Percentiles rank a stretch among this genome's conserved stretches.
These are phyloP conservation scores for Colletes latitarsis DNA, from an alignment of 1,140 invertebrate genomes.

Conservation along the genomic window DNA sequence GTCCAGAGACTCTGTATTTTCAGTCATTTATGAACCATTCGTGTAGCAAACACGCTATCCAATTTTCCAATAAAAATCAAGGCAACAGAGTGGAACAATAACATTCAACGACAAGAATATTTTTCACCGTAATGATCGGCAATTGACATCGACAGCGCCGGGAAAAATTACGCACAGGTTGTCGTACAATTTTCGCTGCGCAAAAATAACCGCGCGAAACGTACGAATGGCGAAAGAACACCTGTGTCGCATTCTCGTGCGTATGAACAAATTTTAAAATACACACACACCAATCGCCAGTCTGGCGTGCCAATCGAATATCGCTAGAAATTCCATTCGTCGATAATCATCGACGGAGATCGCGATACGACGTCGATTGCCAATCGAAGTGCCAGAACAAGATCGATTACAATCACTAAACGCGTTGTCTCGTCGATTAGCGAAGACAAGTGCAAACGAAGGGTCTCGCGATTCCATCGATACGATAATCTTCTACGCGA, in stretches of 20 bases:
- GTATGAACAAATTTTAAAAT: not conserved
- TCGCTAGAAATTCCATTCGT: conserved; percentile 9
- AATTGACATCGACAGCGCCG: not conserved
- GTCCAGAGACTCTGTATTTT: too few species aligned
- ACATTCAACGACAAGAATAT: not conserved
- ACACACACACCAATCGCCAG: not conserved
- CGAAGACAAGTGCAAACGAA: not conserved
- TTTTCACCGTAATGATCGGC: not conserved
- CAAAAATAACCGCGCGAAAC: conserved; percentile 1
- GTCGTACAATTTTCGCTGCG: not conserved
- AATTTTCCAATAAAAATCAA: too few species aligned
- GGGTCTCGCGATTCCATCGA: too few species aligned
- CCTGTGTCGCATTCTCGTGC: not conserved
- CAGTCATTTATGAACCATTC: too few species aligned
- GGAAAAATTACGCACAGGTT: not conserved
- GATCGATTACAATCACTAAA: not conserved
- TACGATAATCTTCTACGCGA: not conserved
- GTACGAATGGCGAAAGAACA: not conserved
- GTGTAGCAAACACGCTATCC: too few species aligned
- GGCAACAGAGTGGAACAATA: too few species aligned
- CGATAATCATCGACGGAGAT: not conserved
- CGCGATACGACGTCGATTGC: not conserved
- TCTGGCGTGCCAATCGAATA: conserved; percentile 10
- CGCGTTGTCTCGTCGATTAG: conserved; percentile 3
- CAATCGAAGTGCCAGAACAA: too few species aligned